A percentile compares a stretch with the other conserved stretches of the same genome.
These are phyloP conservation scores for Rhombomys opimus DNA, from an alignment of 2,113 vertebrate species.

Conservation along the genomic window DNA sequence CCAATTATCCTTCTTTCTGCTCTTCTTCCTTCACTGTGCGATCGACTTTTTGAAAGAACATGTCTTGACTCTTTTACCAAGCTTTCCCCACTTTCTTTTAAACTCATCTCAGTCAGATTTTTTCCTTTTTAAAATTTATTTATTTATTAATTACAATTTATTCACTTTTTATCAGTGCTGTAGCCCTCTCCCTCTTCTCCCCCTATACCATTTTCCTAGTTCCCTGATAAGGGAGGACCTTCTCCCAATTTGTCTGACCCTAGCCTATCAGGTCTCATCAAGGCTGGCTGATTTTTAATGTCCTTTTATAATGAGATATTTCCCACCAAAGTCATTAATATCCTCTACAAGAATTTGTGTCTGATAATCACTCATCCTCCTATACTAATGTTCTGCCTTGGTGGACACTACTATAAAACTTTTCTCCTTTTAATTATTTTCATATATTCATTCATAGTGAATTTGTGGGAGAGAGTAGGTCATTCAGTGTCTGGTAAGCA, in stretches of 20 bases:
- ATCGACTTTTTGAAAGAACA: not conserved
- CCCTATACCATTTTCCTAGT: too few species aligned
- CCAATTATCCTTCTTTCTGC: not conserved
- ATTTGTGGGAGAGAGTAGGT: not conserved
- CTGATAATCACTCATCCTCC: not conserved
- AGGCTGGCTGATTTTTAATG: not conserved
- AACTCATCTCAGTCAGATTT: not conserved
- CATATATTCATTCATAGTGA: too few species aligned
- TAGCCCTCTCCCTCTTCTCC: too few species aligned
- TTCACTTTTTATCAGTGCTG: too few species aligned
- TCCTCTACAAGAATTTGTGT: not conserved
- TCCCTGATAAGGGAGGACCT: too few species aligned
- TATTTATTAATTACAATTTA: too few species aligned
- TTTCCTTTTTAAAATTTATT: too few species aligned
- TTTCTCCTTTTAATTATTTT: not conserved
- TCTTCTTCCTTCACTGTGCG: not conserved
- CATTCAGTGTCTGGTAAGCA: not conserved
- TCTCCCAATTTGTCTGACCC: too few species aligned
- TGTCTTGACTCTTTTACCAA: not conserved
- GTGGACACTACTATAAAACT: not conserved
- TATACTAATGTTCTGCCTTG: not conserved
- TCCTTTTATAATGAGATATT: not conserved
- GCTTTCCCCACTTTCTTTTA: not conserved
- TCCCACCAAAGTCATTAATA: not conserved
- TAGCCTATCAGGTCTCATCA: too few species aligned